phyloP scores from a whole-genome alignment of 2,797 vertebrate genomes.

The Botia kubotai region DNA sequence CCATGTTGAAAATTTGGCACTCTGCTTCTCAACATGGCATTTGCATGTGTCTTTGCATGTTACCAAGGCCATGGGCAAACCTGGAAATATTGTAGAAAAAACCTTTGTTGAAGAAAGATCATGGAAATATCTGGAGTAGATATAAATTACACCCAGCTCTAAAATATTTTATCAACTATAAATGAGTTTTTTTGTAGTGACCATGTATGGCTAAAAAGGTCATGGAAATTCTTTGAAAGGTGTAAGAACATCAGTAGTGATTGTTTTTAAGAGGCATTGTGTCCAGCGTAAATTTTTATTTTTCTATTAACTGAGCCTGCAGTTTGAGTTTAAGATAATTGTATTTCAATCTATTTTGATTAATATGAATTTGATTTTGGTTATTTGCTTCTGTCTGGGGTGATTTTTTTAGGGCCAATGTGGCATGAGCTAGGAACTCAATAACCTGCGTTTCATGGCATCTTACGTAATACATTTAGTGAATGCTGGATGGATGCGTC shows the following conservation, averaged over 20 bases:
- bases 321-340: slow-evolving; percentile 31
- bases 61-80: background rate
- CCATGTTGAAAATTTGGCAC: slow-evolving; percentile 1
- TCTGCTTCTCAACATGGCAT: background rate
- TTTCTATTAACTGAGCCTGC: slow-evolving; percentile 36
- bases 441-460: slow-evolving; percentile 19
- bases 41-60: background rate
- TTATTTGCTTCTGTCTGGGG: slow-evolving; percentile 8
- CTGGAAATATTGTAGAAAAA: background rate
- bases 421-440: slow-evolving; percentile 31
- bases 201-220: background rate
- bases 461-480: slow-evolving; percentile 37
- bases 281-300: background rate
- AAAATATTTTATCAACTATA: background rate
- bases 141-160: background rate
- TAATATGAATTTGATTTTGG: background rate
- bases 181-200: background rate
- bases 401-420: slow-evolving; percentile 12
- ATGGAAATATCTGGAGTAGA: background rate
- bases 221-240: background rate
- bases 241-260: background rate
- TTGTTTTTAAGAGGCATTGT: background rate
- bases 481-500: slow-evolving; percentile 18
- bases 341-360: slow-evolving; percentile 5
- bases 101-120: background rate